Percentiles rank a stretch among this genome's conserved stretches.
These are phyloP conservation scores for Motacilla alba DNA, from an alignment of 2,113 vertebrate genomes.

Conservation along the genomic window DNA sequence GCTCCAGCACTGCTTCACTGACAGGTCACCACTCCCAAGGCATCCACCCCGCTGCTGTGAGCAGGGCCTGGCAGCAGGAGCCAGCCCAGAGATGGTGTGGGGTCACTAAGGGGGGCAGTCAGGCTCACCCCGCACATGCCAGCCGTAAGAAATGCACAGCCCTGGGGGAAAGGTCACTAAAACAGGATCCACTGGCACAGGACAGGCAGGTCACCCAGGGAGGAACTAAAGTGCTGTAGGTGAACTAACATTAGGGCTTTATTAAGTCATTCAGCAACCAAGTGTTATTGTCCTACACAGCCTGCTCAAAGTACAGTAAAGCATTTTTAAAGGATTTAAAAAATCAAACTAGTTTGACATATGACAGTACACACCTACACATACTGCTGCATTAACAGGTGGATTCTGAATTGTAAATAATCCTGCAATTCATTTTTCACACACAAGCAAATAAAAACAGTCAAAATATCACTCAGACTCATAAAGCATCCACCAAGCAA, in stretches of 20 bases:
- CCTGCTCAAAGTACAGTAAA: constrained; percentile 49
- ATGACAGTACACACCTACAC: constrained; percentile 57
- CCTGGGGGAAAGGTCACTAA: constrained; percentile 5
- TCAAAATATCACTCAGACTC: constrained; percentile 69
- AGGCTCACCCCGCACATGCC: background rate
- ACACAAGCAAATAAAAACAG: constrained; percentile 62
- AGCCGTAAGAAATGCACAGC: background rate
- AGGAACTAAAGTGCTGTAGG: constrained; percentile 37
- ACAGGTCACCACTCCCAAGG: background rate
- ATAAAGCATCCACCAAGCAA: constrained; percentile 61
- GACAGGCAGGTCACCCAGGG: constrained; percentile 57
- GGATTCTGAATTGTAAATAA: constrained; percentile 56
- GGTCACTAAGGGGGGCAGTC: background rate
- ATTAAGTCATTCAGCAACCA: constrained; percentile 59
- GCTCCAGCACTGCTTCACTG: background rate
- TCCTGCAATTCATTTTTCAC: constrained; percentile 56
- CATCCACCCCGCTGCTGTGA: background rate
- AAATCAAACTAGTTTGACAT: constrained; percentile 60
- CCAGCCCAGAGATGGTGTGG: background rate
- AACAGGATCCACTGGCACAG: background rate
- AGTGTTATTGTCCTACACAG: constrained; percentile 51
- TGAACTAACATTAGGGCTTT: constrained; percentile 57
- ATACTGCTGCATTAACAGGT: constrained; percentile 57
- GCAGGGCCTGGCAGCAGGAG: background rate
- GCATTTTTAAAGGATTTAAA: constrained; percentile 58